Evolutionary conservation across 1,140 invertebrate species (phyloP).

Genomic region (Cherax destructor): DNA sequence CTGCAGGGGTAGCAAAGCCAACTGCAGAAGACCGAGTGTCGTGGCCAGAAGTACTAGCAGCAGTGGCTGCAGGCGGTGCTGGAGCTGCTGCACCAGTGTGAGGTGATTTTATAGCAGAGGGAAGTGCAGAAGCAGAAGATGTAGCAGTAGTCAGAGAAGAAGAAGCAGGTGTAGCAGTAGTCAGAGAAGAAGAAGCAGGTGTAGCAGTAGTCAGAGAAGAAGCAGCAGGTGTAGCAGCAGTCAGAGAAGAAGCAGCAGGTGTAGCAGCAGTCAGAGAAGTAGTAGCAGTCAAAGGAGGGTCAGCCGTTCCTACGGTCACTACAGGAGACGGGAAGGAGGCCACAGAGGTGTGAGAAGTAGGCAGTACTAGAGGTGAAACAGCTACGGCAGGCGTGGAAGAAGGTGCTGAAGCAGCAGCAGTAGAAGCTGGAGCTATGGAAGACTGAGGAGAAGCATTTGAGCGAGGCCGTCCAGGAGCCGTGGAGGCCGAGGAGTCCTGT

Average conservation of each 20-base stretch:
- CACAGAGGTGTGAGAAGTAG: not conserved
- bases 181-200: no score
- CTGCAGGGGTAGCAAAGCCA: not conserved
- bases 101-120: not conserved
- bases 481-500: constrained; percentile 9
- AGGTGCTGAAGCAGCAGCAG: not conserved
- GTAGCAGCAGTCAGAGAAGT: not conserved
- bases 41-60: not conserved
- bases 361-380: no score
- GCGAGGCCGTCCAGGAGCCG: not conserved
- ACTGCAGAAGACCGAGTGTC: not conserved
- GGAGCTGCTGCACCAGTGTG: not conserved
- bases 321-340: not conserved
- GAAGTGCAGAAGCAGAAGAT: not conserved
- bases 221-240: not conserved
- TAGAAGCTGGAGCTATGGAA: not conserved
- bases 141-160: not conserved
- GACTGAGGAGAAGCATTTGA: not conserved
- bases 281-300: not conserved
- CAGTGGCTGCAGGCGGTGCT: not conserved
- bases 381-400: not conserved
- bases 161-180: not conserved
- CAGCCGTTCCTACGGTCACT: not conserved
- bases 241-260: no score
- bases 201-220: not conserved